phyloP scores from a whole-genome alignment of 2,797 vertebrate species.

The Parotocinclus haroldoi region DNA sequence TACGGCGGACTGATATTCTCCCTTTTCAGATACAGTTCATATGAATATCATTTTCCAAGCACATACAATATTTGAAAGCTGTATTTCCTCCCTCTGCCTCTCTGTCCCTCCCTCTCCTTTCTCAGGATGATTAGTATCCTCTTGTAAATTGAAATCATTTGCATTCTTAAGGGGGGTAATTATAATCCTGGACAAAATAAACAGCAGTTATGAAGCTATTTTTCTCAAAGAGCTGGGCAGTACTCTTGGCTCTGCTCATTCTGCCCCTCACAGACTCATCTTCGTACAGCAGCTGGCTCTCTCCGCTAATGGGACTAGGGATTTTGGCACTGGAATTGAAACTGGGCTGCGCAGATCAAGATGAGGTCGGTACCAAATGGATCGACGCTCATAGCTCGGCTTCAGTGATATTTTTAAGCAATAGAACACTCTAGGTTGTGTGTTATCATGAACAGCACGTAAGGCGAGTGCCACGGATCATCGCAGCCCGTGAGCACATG shows the following conservation, averaged over 20 bases:
- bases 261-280: not conserved
- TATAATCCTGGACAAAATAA: conserved; percentile 74
- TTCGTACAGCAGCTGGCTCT: not conserved
- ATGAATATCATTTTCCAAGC: too few species aligned
- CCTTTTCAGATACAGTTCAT: too few species aligned
- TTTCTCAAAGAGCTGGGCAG: conserved; percentile 66
- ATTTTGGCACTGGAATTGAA: not conserved
- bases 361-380: too few species aligned
- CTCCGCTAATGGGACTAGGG: conserved; percentile 3
- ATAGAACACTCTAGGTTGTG: too few species aligned
- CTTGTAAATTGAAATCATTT: conserved; percentile 74
- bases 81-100: not conserved
- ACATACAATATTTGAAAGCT: too few species aligned
- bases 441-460: too few species aligned
- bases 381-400: too few species aligned
- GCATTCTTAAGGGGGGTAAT: conserved; percentile 79
- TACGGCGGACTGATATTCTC: too few species aligned
- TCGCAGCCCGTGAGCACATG: too few species aligned
- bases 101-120: conserved; percentile 1
- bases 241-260: conserved; percentile 49
- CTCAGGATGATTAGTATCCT: conserved; percentile 67
- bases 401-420: too few species aligned
- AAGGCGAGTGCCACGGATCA: too few species aligned
- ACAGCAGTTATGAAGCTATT: conserved; percentile 67
- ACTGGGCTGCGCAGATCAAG: too few species aligned